Percentiles rank a stretch among this genome's conserved stretches.
Conservation (phyloP, 1,140 invertebrate genomes). For the Heliconius eleuchia region DNA sequence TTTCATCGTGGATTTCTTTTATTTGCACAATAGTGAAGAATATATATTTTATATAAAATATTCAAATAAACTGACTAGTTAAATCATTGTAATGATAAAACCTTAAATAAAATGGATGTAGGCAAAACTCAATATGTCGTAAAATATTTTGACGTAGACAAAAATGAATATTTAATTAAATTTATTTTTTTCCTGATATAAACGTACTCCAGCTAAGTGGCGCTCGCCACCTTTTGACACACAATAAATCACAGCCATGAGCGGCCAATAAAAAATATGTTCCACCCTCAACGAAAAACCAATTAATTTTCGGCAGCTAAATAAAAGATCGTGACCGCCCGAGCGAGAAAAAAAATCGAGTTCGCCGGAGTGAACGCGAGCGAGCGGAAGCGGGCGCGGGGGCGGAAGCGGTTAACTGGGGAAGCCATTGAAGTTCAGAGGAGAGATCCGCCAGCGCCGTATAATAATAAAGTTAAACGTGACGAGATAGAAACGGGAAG, state of each 20-base stretch:
- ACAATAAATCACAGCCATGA: constrained; percentile 78
- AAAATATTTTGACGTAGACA: not conserved
- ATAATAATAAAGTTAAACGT: constrained; percentile 77
- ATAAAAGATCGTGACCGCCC: constrained; percentile 71
- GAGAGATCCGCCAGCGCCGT: constrained; percentile 44
- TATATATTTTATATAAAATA: not conserved
- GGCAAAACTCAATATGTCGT: not conserved
- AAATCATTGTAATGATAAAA: not conserved
- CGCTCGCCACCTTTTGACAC: constrained; percentile 78
- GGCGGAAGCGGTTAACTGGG: constrained; percentile 41
- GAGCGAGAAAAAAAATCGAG: constrained; percentile 54
- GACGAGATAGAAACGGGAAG: constrained; percentile 72
- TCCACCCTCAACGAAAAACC: constrained; percentile 79
- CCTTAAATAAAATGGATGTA: not conserved
- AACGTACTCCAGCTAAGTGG: constrained; percentile 73
- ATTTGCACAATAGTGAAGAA: not conserved
- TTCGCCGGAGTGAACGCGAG: constrained; percentile 28
- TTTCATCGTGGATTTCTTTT: constrained; percentile 20
- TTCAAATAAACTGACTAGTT: not conserved
- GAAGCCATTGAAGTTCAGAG: constrained; percentile 38
- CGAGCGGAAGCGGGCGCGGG: constrained; percentile 38
- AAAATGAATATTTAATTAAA: constrained; percentile 25
- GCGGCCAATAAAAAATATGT: constrained; percentile 80
- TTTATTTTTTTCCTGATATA: constrained; percentile 44
- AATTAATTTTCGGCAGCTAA: constrained; percentile 79